Conservation (phyloP, 2,113 vertebrate genomes). For the Pholis gunnellus region DNA sequence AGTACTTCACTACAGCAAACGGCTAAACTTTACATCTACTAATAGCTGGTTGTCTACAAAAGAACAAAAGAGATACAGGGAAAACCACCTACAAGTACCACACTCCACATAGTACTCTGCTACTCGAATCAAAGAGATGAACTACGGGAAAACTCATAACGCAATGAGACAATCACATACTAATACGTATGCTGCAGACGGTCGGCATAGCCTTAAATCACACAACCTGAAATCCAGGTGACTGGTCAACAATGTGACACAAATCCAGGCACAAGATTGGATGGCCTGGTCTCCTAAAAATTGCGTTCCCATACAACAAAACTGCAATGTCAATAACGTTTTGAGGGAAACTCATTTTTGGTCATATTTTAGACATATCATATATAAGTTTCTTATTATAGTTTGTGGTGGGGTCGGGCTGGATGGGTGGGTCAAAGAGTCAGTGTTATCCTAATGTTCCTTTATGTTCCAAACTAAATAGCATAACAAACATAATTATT, state of each 20-base stretch:
- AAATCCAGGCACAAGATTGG: background rate
- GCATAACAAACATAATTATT: no score
- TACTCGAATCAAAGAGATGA: background rate
- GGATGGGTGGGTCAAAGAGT: no score
- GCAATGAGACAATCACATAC: background rate
- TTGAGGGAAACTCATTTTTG: background rate
- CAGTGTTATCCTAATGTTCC: no score
- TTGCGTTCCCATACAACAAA: background rate
- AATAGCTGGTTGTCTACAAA: background rate
- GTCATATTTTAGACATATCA: background rate
- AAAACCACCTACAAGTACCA: background rate
- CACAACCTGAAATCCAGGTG: background rate
- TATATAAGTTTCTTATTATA: background rate
- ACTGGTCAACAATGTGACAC: background rate
- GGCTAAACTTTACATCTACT: background rate
- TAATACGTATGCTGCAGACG: background rate
- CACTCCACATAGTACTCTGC: background rate
- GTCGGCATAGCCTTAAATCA: constrained; percentile 14
- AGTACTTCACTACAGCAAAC: background rate
- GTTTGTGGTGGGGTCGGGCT: background rate
- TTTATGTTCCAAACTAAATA: no score
- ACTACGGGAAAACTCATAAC: background rate
- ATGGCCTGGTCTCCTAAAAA: background rate
- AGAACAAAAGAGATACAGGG: background rate
- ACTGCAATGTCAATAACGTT: background rate